phyloP scores from a whole-genome alignment of 53 echinoderm and acorn worm genomes.

The Astropecten irregularis region DNA sequence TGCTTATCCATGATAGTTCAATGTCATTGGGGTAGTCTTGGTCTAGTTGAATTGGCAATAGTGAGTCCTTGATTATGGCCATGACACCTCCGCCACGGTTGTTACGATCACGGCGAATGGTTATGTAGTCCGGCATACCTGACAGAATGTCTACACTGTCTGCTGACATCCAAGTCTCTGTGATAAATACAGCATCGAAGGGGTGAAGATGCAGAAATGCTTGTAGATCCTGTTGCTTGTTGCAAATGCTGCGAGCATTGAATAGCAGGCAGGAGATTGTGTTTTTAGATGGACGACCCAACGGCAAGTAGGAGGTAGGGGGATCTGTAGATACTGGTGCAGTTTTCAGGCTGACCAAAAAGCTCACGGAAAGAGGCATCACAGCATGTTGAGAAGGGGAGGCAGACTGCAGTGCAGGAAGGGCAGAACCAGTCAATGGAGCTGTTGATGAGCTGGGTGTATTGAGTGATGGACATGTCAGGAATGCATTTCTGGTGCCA shows the following conservation, averaged over 20 bases:
- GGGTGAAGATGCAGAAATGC: not conserved
- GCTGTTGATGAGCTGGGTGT: not conserved
- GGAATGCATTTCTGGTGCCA: constrained; percentile 7
- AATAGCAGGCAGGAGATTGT: not conserved
- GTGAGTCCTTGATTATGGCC: not conserved
- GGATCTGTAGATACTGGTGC: not conserved
- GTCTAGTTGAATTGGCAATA: not conserved
- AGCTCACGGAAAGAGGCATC: not conserved
- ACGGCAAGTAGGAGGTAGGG: too few species aligned
- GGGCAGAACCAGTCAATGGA: too few species aligned
- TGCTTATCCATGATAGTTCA: not conserved
- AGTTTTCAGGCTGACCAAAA: not conserved
- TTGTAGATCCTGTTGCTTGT: not conserved
- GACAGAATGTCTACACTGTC: not conserved
- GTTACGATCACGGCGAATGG: not conserved
- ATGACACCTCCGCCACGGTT: not conserved
- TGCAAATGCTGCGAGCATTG: not conserved
- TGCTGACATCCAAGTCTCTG: constrained; percentile 1
- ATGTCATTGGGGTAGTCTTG: not conserved
- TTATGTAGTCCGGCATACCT: not conserved
- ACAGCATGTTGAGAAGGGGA: not conserved
- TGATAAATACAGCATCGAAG: not conserved
- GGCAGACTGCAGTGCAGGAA: not conserved
- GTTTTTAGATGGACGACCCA: not conserved
- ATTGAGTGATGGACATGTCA: not conserved